A percentile compares a stretch with the other conserved stretches of the same genome.
Evolutionary conservation across 2,113 vertebrate genomes (phyloP).

Genomic region (Entelurus aequoreus): DNA sequence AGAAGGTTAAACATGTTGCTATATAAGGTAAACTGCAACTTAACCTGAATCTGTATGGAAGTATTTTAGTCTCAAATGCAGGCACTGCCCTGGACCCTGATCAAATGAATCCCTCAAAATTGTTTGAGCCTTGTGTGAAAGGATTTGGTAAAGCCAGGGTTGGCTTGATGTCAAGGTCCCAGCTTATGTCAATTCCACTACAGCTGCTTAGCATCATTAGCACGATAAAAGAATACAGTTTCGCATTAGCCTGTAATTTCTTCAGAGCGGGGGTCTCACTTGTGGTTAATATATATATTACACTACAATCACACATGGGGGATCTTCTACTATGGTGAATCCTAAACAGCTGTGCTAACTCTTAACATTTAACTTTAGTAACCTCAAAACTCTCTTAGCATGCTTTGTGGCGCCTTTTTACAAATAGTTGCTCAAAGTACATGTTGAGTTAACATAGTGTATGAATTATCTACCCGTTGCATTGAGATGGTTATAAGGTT

Average conservation of each 20-base stretch:
- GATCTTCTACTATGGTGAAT: too few relatives aligned
- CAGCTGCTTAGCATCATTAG: conserved; percentile 27
- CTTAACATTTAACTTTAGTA: too few relatives aligned
- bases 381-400: too few relatives aligned
- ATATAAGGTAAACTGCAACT: background rate
- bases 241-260: conserved; percentile 13
- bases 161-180: conserved; percentile 26
- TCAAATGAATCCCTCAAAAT: conserved; percentile 27
- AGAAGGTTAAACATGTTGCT: conserved; percentile 3
- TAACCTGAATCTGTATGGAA: conserved; percentile 19
- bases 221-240: conserved; percentile 9
- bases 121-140: conserved; percentile 12
- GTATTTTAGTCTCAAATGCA: conserved; percentile 15
- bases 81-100: conserved; percentile 14
- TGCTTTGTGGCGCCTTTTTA: too few relatives aligned
- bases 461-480: too few relatives aligned
- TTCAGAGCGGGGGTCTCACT: too few relatives aligned
- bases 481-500: too few relatives aligned
- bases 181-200: conserved; percentile 27
- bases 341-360: too few relatives aligned
- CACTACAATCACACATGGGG: too few relatives aligned
- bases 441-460: too few relatives aligned
- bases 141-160: conserved; percentile 21
- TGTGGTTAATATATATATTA: too few relatives aligned
- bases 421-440: too few relatives aligned